phyloP scores from a whole-genome alignment of 2,888 invertebrate genomes.

The Sinopyrophorus schimmeli region DNA sequence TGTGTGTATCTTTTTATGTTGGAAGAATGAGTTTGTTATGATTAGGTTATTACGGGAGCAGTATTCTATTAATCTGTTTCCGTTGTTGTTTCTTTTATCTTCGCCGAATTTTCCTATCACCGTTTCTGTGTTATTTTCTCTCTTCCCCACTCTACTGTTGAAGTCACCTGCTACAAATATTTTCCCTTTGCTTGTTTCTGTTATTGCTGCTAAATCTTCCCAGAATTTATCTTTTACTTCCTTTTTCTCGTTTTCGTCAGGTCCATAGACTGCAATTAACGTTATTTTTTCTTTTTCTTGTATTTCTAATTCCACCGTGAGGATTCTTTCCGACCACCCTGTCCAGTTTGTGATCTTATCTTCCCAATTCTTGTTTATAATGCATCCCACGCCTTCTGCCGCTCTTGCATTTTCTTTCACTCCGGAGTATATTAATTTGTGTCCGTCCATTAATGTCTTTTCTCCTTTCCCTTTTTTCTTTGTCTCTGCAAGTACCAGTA shows the following conservation, averaged over 20 bases:
- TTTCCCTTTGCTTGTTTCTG: constrained; percentile 16
- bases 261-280: constrained; percentile 16
- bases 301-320: constrained; percentile 5
- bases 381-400: constrained; percentile 14
- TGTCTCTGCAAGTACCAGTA: constrained; percentile 10
- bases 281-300: constrained; percentile 10
- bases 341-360: constrained; percentile 6
- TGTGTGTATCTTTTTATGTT: constrained; percentile 20
- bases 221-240: constrained; percentile 17
- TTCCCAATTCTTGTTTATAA: too few relatives aligned
- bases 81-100: constrained; percentile 24
- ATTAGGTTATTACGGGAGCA: constrained; percentile 16
- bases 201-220: constrained; percentile 4
- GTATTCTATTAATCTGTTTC: constrained; percentile 23
- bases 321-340: constrained; percentile 15
- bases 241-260: constrained; percentile 14
- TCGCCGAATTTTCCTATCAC: constrained; percentile 22
- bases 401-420: constrained; percentile 15
- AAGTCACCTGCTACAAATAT: constrained; percentile 18
- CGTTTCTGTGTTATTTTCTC: background rate
- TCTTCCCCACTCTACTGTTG: constrained; percentile 20
- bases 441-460: constrained; percentile 9
- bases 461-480: constrained; percentile 17
- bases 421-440: constrained; percentile 14
- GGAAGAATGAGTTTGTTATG: constrained; percentile 12